These are phyloP conservation scores for Argentina silus DNA, from an alignment of 2,797 vertebrate genomes.

Conservation along the genomic window DNA sequence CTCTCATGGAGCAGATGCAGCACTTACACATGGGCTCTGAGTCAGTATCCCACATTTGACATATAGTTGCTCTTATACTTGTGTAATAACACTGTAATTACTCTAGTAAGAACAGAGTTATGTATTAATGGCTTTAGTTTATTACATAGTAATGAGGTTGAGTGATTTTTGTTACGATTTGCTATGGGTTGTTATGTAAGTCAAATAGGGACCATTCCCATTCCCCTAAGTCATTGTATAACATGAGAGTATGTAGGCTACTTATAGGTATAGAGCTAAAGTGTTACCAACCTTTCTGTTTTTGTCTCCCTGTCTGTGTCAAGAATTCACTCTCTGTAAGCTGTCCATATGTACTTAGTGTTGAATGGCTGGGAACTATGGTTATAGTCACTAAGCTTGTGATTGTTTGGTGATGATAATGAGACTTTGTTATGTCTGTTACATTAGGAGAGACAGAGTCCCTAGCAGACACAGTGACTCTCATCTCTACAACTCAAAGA, in stretches of 20 bases:
- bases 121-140: too few relatives aligned
- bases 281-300: too few relatives aligned
- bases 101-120: too few relatives aligned
- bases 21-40: constrained; percentile 35
- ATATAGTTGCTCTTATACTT: background rate
- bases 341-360: background rate
- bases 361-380: background rate
- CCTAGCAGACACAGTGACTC: constrained; percentile 19
- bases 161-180: too few relatives aligned
- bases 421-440: background rate
- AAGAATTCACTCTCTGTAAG: too few relatives aligned
- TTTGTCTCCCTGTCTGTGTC: too few relatives aligned
- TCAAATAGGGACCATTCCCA: too few relatives aligned
- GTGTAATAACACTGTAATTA: background rate
- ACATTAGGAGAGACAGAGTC: constrained; percentile 40
- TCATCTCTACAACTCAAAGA: constrained; percentile 1
- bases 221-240: background rate
- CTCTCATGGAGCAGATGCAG: constrained; percentile 56
- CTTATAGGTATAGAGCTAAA: too few relatives aligned
- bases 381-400: background rate
- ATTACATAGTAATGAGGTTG: too few relatives aligned
- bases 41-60: constrained; percentile 29
- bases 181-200: too few relatives aligned
- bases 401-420: background rate
- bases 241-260: too few relatives aligned